These are phyloP conservation scores for Nemotelus pantherinus DNA, from an alignment of 2,888 invertebrate genomes.

Conservation along the genomic window DNA sequence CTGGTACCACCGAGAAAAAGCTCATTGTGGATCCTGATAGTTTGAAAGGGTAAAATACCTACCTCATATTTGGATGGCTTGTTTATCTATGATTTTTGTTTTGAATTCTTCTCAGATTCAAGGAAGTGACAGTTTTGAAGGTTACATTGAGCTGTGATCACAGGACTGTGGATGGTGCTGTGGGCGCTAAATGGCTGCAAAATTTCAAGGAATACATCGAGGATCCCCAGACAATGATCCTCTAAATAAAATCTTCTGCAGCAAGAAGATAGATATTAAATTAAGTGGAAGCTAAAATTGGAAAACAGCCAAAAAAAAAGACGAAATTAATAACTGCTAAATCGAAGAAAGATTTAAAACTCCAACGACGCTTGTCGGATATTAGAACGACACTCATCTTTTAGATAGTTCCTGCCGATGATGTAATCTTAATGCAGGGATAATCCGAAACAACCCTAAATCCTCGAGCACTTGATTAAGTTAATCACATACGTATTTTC, in stretches of 20 bases:
- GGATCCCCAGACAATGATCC: slow-evolving; percentile 91
- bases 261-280: background rate
- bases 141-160: slow-evolving; percentile 98
- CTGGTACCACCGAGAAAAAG: slow-evolving; percentile 82
- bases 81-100: slow-evolving; percentile 5
- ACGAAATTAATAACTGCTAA: background rate
- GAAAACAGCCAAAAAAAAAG: background rate
- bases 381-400: background rate
- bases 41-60: slow-evolving; percentile 75
- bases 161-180: slow-evolving; percentile 96
- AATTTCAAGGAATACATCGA: slow-evolving; percentile 89
- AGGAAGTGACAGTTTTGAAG: slow-evolving; percentile 78
- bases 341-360: background rate
- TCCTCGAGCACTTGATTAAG: too few relatives aligned
- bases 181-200: slow-evolving; percentile 95
- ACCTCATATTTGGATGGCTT: background rate
- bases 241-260: background rate
- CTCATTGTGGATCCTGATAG: slow-evolving; percentile 77
- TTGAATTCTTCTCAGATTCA: slow-evolving; percentile 69
- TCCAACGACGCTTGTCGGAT: background rate
- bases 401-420: background rate
- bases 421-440: background rate
- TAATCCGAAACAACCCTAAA: background rate
- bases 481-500: background rate
- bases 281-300: background rate